Evolutionary conservation across 2,888 invertebrate genomes (phyloP), one percentile per base, ranked within the genome.

Genomic region (Drosophila anomalipes): DNA sequence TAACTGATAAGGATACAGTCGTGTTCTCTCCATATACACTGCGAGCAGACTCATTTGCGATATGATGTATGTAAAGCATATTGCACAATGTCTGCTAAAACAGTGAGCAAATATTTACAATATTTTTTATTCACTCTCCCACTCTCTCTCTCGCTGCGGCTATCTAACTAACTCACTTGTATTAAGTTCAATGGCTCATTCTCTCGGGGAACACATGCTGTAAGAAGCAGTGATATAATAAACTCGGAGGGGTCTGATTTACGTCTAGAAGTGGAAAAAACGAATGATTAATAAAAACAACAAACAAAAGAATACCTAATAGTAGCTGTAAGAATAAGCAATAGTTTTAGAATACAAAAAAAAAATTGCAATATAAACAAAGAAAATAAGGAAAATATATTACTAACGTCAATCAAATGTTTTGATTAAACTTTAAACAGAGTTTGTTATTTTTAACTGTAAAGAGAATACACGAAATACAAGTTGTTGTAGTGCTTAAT

Each of bases 1-100:
- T 59, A 32, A 69, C 83, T 83, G 89, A 89, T 89, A 89, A 89
- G 89, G 91, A 90, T 74, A 89, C 76, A 69, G 54, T 57, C 32
- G 41, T 33, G 53, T 44, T 59, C 30, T 52, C 61, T 52, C 14
- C 28, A n/a, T 1, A 26, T 5, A 10, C 35, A 33, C 54, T 61
- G 41, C 10, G 35, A 52, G 51, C 26, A 57, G 63, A 61, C 32
- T 2, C 53, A 26, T 28, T 33, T 28, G 16, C 47, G 54, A 35
- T 57, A 14, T 44, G 52, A 26, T 57, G 4, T 53, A 12, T 30
- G 9, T 19, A 32, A 32, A 30, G 10, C 22, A 35, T 35, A 58
- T 86, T 81, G 84, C 77, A 81, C 89, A 83, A 83, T 69, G 54
- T 9, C 22, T 26, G 16, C 47, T 16, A 47, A 47, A n/a, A 35